Percentiles rank a stretch among this genome's conserved stretches.
phyloP scores from a whole-genome alignment of 2,797 vertebrate species.

The Columba guinea region DNA sequence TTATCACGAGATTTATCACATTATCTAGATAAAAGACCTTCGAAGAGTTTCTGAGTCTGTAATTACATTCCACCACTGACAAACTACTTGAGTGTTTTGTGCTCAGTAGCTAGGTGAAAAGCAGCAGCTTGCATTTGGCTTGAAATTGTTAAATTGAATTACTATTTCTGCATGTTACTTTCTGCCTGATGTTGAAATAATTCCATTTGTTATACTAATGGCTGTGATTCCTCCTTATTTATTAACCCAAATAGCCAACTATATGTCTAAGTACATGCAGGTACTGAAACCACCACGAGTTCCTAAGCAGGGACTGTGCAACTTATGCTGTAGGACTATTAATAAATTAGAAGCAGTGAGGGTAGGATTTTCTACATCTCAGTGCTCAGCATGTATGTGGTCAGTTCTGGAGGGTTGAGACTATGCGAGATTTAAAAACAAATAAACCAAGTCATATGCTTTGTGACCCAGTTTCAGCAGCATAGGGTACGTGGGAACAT shows the following conservation, averaged over 20 bases:
- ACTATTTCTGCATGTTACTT: background rate
- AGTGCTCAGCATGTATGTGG: accelerated
- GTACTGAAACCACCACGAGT: background rate
- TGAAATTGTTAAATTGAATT: background rate
- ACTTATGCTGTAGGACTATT: background rate
- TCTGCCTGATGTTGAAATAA: conserved; percentile 28
- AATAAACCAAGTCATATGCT: background rate
- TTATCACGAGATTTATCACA: background rate
- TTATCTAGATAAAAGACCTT: background rate
- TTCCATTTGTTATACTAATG: conserved; percentile 23
- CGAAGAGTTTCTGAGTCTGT: background rate
- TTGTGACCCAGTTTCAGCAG: background rate
- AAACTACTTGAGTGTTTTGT: background rate
- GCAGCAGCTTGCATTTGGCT: background rate
- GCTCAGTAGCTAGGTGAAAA: background rate
- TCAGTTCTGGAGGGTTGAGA: background rate
- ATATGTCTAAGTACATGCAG: background rate
- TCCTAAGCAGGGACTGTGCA: accelerated
- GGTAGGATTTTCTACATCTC: background rate
- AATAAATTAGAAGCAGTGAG: accelerated
- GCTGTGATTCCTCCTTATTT: conserved; percentile 5
- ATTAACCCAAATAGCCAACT: background rate
- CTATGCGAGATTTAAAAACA: background rate
- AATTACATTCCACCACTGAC: background rate
- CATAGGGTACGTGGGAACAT: background rate